Conservation (phyloP, 2,113 vertebrate genomes). For the Mastomys coucha region DNA sequence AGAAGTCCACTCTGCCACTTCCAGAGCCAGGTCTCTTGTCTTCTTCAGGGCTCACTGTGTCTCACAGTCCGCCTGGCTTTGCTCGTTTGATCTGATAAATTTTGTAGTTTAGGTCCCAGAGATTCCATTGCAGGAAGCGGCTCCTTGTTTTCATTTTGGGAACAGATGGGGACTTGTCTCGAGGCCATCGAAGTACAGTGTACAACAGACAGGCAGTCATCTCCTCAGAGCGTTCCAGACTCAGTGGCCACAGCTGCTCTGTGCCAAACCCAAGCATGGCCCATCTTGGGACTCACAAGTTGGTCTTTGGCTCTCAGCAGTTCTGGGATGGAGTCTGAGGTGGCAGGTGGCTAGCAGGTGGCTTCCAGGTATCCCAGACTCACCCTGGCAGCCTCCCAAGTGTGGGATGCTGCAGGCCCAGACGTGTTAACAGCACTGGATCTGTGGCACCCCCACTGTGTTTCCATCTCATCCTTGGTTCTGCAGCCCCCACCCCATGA, state of each 20-base stretch:
- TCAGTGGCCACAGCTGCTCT: not conserved
- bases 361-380: not conserved
- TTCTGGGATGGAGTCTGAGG: not conserved
- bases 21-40: not conserved
- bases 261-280: not conserved
- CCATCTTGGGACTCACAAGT: not conserved
- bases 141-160: not conserved
- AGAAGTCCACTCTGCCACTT: not conserved
- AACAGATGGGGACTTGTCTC: not conserved
- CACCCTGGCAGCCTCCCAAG: not conserved
- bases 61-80: not conserved
- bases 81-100: not conserved
- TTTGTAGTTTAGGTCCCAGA: not conserved
- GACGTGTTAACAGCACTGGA: not conserved
- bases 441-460: not conserved
- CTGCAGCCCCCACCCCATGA: not conserved
- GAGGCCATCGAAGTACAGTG: not conserved
- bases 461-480: not conserved
- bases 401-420: not conserved
- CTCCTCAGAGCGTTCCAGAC: not conserved
- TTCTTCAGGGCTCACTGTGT: accelerated
- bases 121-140: not conserved
- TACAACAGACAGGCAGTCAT: not conserved
- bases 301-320: accelerated
- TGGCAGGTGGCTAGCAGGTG: not conserved